phyloP scores from a whole-genome alignment of 2,797 vertebrate species.

The Nyctibius grandis region DNA sequence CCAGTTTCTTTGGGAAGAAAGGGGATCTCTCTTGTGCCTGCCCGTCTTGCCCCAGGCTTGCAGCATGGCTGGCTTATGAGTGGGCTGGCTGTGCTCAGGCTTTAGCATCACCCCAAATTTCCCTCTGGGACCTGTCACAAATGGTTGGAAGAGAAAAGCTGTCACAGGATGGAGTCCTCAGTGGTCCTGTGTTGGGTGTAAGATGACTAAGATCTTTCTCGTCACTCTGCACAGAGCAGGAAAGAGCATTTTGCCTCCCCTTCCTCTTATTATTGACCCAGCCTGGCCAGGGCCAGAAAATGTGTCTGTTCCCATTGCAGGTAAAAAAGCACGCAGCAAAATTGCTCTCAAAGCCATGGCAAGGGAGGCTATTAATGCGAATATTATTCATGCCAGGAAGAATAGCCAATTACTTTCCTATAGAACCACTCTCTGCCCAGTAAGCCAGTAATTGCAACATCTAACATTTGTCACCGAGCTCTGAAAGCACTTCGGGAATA shows the following conservation, averaged over 20 bases:
- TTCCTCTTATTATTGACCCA: background rate
- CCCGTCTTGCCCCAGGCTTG: background rate
- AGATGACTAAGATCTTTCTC: background rate
- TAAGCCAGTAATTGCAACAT: conserved; percentile 48
- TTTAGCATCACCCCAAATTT: background rate
- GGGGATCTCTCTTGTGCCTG: background rate
- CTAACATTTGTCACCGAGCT: conserved; percentile 20
- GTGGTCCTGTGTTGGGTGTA: background rate
- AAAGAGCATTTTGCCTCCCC: background rate
- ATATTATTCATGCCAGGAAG: conserved; percentile 63
- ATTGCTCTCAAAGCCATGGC: background rate
- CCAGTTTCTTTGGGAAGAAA: background rate
- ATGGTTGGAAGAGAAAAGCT: background rate
- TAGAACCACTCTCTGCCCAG: conserved; percentile 40
- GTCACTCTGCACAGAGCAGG: background rate
- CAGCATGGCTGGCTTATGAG: accelerated
- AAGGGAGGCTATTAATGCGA: conserved; percentile 12
- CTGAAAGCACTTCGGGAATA: conserved; percentile 4
- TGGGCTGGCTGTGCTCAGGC: accelerated
- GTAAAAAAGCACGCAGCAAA: background rate
- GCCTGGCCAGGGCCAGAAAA: background rate
- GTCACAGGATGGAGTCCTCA: background rate
- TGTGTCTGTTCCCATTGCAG: background rate
- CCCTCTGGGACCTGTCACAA: background rate
- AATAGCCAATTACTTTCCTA: conserved; percentile 60